phyloP scores from a whole-genome alignment of 92 coral and sea anemone species.

The Porites rus region DNA sequence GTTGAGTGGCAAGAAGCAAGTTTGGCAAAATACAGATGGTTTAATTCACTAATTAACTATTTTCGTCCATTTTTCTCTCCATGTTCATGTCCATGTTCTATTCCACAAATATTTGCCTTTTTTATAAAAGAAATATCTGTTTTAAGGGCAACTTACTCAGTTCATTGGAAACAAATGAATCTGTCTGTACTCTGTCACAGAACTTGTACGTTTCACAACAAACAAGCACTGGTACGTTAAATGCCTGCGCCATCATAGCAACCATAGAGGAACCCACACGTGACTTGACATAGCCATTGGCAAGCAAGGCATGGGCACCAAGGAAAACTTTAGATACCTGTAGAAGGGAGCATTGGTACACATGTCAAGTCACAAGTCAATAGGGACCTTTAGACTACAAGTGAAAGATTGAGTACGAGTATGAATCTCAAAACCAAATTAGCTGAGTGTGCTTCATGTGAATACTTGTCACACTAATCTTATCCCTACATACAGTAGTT shows the following conservation, averaged over 20 bases:
- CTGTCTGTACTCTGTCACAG: slow-evolving; percentile 95
- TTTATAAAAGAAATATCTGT: too few relatives aligned
- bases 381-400: background rate
- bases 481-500: too few relatives aligned
- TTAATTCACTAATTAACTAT: too few relatives aligned
- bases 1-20: too few relatives aligned
- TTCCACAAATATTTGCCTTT: too few relatives aligned
- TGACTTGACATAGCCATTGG: slow-evolving; percentile 98
- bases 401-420: too few relatives aligned
- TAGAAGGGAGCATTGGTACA: background rate
- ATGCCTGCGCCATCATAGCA: slow-evolving; percentile 97
- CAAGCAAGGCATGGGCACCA: slow-evolving; percentile 98
- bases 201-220: slow-evolving; percentile 99
- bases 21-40: too few relatives aligned
- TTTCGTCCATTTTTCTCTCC: too few relatives aligned
- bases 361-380: background rate
- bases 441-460: too few relatives aligned
- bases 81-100: too few relatives aligned
- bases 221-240: slow-evolving; percentile 95
- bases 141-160: slow-evolving; percentile 39
- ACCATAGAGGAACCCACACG: slow-evolving; percentile 98
- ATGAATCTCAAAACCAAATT: too few relatives aligned
- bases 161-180: slow-evolving; percentile 97
- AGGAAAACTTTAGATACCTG: slow-evolving; percentile 98
- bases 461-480: too few relatives aligned